Evolutionary conservation across 1,140 invertebrate species (phyloP), one percentile per base, ranked within the genome.

Genomic region (Drosophila triauraria): DNA sequence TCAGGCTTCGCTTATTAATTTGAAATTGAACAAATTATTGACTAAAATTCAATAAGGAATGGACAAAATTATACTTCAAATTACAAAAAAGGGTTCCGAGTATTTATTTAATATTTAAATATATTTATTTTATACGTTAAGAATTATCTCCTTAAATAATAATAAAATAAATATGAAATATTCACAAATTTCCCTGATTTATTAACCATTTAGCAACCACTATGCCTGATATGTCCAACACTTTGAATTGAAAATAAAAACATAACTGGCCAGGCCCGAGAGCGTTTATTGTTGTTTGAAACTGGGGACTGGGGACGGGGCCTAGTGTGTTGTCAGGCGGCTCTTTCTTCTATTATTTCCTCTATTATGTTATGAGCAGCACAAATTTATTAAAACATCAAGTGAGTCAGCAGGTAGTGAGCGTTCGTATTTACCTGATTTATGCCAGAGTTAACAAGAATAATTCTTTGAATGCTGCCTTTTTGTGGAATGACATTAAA

Each of bases 211-310:
- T 27, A 9, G 0, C 1, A 32, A 27, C 63, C 74, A 77, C 74
- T 68, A 44, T 77, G 58, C 42, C 32, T 27, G 47, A 62, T 20
- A 58, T 78, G 64, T 44, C 50, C 51, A 78, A 78, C 75, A 77
- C 75, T 78, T 62, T 78, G 76, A 78, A 78, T 78, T 78, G 59
- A 78, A 71, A 78, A 78, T 71, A 78, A 78, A 78, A 78, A 78
- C 76, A 78, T 78, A 78, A 78, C 76, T 78, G 76, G 65, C 53
- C 69, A 40, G 35, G 53, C 25, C 50, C 51, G 35, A 57, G 48
- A 48, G 58, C 67, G 75, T 75, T 74, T 81, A 60, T 81, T 76
- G 65, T 81, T 74, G 13, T 15, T 40, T 3, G 32, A 17, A 12
- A 3, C 9, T 9, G 23, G 47, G 47, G 70, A 35, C 30, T 30